Conservation (phyloP, 2,888 invertebrate species). For the Agrochola lota region DNA sequence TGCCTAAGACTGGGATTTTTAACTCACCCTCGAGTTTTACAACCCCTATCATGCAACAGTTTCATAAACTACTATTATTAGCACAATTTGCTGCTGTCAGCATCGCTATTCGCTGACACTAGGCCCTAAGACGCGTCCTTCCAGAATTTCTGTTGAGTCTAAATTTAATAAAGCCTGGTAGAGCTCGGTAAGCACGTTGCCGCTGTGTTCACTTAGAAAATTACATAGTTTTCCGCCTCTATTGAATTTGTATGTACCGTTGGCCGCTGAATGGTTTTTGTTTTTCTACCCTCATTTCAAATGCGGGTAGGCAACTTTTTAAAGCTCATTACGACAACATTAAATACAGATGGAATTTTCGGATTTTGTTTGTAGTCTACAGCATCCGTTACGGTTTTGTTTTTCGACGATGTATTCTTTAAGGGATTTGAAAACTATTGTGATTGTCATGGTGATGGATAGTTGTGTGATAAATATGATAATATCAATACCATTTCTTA, state of each 20-base stretch:
- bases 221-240: slow-evolving; percentile 58
- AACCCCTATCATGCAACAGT: neutral
- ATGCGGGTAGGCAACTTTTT: neutral
- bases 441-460: neutral
- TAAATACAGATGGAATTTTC: neutral
- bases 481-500: no score
- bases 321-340: neutral
- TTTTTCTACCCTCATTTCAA: slow-evolving; percentile 38
- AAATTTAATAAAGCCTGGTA: slow-evolving; percentile 65
- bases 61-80: neutral
- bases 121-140: slow-evolving; percentile 1
- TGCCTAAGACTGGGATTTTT: neutral
- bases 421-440: neutral
- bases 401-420: neutral
- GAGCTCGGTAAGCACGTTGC: slow-evolving; percentile 51
- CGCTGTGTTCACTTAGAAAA: slow-evolving; percentile 63
- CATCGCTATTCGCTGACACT: slow-evolving; percentile 31
- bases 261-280: slow-evolving; percentile 35
- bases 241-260: slow-evolving; percentile 53
- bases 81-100: neutral
- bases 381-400: neutral
- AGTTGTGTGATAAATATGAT: no score
- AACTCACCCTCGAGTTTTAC: neutral
- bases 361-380: neutral
- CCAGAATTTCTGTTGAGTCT: slow-evolving; percentile 57